phyloP scores from a whole-genome alignment of 37 sponge, comb jelly and placozoan genomes.

The Lycopodina hypogea region DNA sequence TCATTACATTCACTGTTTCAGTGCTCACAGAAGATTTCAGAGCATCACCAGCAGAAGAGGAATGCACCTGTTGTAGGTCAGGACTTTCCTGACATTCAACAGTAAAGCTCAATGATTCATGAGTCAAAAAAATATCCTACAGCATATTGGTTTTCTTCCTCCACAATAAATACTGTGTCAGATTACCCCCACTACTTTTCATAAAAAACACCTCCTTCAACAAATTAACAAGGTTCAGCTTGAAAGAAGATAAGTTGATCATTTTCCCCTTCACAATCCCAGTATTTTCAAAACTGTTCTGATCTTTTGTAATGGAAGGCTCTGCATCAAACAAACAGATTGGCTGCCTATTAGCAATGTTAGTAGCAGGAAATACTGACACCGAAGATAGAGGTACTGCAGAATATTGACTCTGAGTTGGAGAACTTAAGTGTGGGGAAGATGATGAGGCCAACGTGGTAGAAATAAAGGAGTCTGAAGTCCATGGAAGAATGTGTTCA shows the following conservation, averaged over 20 bases:
- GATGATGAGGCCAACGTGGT: constrained; percentile 48
- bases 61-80: too few species aligned
- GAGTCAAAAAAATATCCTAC: constrained; percentile 69
- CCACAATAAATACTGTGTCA: constrained; percentile 85
- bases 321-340: background rate
- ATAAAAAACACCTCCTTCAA: constrained; percentile 90
- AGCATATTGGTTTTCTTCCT: constrained; percentile 72
- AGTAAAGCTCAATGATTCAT: constrained; percentile 44
- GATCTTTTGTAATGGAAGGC: background rate
- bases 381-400: background rate
- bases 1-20: too few species aligned
- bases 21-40: background rate
- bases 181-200: constrained; percentile 71
- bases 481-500: background rate
- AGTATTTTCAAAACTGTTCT: constrained; percentile 5
- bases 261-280: constrained; percentile 27
- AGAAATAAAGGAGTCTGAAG: background rate
- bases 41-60: background rate
- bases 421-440: constrained; percentile 65
- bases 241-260: constrained; percentile 26
- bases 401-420: constrained; percentile 14
- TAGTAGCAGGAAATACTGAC: background rate
- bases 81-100: background rate
- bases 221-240: constrained; percentile 28
- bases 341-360: background rate